Evolutionary conservation across 2,797 vertebrate genomes (phyloP), one percentile per base, ranked within the genome.

Genomic region (Manis javanica): DNA sequence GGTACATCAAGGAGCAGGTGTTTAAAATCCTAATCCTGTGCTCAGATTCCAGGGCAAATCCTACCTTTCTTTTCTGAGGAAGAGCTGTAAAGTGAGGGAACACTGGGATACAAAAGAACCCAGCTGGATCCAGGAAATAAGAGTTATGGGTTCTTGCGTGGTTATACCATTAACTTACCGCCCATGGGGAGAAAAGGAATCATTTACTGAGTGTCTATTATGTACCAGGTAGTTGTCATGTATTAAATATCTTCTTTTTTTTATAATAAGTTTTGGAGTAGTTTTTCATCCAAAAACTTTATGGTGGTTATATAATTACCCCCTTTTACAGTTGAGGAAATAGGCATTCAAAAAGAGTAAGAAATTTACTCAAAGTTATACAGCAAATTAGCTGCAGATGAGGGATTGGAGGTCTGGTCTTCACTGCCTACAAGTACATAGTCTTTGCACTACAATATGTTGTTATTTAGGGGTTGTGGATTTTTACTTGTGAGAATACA

Each of bases 231-330:
- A 39, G 55, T 57, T n/a, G 81, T 69, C 64, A 15, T 66, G 3
- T 71, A 53, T 77, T 63, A 51, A 49, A 49, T 87, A 10, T 71
- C 72, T 79, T 72, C 46, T 53, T 93, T 74, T 74, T 51, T 92
- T 90, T 85, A 46, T 46, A 46, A 46, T 46, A 46, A 46, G 46
- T 46, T 46, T 46, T 46, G 46, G 10, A 46, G 46, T 12, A 12
- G 9, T 74, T 51, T 92, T 90, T 88, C 24, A 5, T 77, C 26
- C 15, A 26, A 82, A 91, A 59, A 2, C 0, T 78, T 74, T 39
- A 63, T 24, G 23, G 39, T 63, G 37, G 26, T 3, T 59, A 12
- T 34, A 23, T 71, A 85, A 61, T 88, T 78, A 74, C 5, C 18
- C 10, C 34, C 55, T 91, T 92, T 82, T 53, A 74, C 1, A 46